Percentiles rank a stretch among this genome's conserved stretches.
phyloP scores from a whole-genome alignment of 2,888 invertebrate genomes.

The Polydrusus pterygomalis region DNA sequence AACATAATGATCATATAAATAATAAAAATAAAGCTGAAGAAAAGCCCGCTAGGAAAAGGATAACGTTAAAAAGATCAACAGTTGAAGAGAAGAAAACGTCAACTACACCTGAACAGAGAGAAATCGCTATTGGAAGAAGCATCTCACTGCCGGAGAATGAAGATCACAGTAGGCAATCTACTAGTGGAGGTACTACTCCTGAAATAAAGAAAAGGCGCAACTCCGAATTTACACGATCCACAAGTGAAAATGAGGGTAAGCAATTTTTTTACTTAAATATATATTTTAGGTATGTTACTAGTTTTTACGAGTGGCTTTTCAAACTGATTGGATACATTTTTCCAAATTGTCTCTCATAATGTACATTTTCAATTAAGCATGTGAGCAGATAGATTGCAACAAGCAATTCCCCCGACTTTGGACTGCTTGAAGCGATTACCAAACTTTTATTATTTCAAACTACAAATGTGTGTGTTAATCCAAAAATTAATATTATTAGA shows the following conservation, averaged over 20 bases:
- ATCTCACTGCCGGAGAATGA: slow-evolving; percentile 29
- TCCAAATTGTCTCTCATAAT: too few species aligned
- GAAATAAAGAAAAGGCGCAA: slow-evolving; percentile 50
- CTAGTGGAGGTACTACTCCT: slow-evolving; percentile 31
- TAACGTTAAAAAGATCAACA: slow-evolving; percentile 47
- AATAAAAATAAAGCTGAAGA: slow-evolving; percentile 41
- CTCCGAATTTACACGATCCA: slow-evolving; percentile 48
- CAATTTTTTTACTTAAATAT: too few species aligned
- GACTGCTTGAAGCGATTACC: too few species aligned
- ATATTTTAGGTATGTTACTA: too few species aligned
- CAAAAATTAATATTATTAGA: too few species aligned
- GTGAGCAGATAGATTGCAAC: too few species aligned
- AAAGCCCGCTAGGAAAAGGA: slow-evolving; percentile 37
- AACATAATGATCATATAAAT: slow-evolving; percentile 19
- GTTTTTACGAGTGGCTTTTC: too few species aligned
- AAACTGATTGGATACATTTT: too few species aligned
- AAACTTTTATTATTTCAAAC: too few species aligned
- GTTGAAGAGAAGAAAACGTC: slow-evolving; percentile 29
- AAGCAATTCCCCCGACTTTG: too few species aligned
- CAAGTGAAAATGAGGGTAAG: slow-evolving; percentile 56
- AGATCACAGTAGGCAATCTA: slow-evolving; percentile 13
- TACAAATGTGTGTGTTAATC: too few species aligned
- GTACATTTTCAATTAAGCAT: too few species aligned
- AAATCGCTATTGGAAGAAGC: slow-evolving; percentile 34
- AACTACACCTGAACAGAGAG: slow-evolving; percentile 18